Evolutionary conservation across 2,797 vertebrate genomes (phyloP).

Genomic region (Hephaestus fuliginosus): DNA sequence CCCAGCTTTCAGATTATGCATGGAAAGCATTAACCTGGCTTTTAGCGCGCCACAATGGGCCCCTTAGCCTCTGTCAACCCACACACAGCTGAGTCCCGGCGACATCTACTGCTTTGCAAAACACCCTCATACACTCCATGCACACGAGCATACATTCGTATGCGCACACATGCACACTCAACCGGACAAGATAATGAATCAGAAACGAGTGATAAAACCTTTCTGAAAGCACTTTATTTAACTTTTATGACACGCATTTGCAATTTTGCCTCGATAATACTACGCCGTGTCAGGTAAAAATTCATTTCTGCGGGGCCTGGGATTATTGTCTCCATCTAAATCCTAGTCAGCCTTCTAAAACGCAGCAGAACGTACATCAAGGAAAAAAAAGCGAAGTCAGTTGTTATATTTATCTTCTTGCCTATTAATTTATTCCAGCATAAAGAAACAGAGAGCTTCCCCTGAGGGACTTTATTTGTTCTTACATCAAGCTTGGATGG

Average conservation of each 20-base stretch:
- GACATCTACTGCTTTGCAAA: conserved; percentile 59
- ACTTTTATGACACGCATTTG: conserved; percentile 67
- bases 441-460: conserved; percentile 54
- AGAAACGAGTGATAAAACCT: conserved; percentile 52
- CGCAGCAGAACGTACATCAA: conserved; percentile 11
- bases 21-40: conserved; percentile 79
- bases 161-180: conserved; percentile 19
- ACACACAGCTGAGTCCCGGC: conserved; percentile 73
- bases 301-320: conserved; percentile 14
- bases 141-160: conserved; percentile 23
- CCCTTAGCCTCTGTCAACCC: conserved; percentile 70
- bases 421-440: conserved; percentile 72
- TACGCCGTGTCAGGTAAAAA: conserved; percentile 25
- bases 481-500: conserved; percentile 78
- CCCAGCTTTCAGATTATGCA: conserved; percentile 75
- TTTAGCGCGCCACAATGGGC: conserved; percentile 74
- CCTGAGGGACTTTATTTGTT: conserved; percentile 68
- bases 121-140: conserved; percentile 41
- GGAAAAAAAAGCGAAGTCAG: conserved; percentile 10
- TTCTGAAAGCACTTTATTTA: conserved; percentile 63
- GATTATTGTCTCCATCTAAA: conserved; percentile 51
- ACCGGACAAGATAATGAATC: conserved; percentile 65
- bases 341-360: conserved; percentile 36
- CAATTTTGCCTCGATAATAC: conserved; percentile 32
- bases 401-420: conserved; percentile 36